Base-by-base conservation (phyloP, 2,888 invertebrate species). In the Pelosia muscerda region DNA sequence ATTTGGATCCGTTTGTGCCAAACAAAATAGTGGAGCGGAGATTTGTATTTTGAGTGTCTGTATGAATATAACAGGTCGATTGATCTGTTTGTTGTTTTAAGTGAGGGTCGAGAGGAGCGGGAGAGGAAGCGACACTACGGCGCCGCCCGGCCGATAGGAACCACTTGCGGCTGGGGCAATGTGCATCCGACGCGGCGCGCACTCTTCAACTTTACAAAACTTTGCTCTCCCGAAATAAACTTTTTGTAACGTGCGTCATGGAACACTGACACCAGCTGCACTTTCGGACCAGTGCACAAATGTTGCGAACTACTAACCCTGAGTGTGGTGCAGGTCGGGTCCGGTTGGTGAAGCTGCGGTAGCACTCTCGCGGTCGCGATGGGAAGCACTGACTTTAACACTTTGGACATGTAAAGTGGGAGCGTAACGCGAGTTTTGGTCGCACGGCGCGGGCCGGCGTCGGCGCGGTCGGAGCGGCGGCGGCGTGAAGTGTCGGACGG, bases 31-130 rank as follows among this genome's bases (percentile, higher is more conserved):
- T 76, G 65, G 75, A 72, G 71, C 77, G 72, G 77, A 82, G 81
- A 88, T 85, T 86, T 79, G 86, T 84, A 85, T 89, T 85, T 84
- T 81, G 84, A 85, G 86, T 84, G 82, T 87, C 84, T 82, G 87
- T 85, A 87, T 86, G 87, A 87, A 84, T 86, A 86, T 89, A 89
- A 88, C 89, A 91, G 89, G 88, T 88, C 90, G 89, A 92, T 92
- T 91, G 91, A 92, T 93, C 90, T 94, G 94, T 94, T 94, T 94
- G 92, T 94, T 94, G 92, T 94, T 92, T 92, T 90, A 88, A 91
- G 90, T 88, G 85, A 86, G 87, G 87, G 90, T 85, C 87, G 89
- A 86, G 89, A 89, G 89, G 86, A 88, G 87, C 85, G 89, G 90
- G 91, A 92, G 93, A 87, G 87, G 86, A 89, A 91, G 91, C 92